Percentiles rank a stretch among this genome's conserved stretches.
These are phyloP conservation scores for Bubo scandiacus DNA, from an alignment of 2,113 vertebrate species.

Conservation along the genomic window DNA sequence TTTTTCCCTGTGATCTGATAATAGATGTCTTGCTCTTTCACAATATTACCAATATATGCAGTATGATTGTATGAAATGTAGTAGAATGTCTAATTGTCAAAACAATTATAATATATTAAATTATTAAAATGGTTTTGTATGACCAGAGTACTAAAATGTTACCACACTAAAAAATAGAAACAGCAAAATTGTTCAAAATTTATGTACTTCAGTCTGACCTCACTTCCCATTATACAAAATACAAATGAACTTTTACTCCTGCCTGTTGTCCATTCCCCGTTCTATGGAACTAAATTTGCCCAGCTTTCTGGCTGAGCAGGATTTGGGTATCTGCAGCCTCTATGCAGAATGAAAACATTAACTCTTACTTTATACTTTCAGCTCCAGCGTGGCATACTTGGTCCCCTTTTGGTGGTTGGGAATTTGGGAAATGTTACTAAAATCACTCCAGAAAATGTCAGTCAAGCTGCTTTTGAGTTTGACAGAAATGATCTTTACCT, in stretches of 20 bases:
- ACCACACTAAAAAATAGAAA: neutral
- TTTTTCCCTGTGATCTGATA: neutral
- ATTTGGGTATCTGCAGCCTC: neutral
- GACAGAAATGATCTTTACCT: neutral
- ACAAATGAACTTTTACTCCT: neutral
- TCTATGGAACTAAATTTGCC: neutral
- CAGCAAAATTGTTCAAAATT: neutral
- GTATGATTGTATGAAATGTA: neutral
- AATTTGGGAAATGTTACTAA: neutral
- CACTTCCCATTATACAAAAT: neutral
- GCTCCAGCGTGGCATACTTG: accelerated
- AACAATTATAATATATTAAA: neutral
- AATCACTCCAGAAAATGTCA: neutral
- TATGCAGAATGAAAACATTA: neutral
- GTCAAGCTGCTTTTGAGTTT: neutral
- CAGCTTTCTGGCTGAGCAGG: neutral
- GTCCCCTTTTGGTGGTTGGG: neutral
- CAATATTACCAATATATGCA: neutral
- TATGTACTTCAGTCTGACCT: neutral
- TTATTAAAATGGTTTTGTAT: neutral
- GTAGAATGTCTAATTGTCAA: neutral
- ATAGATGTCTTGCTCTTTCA: neutral
- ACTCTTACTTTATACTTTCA: neutral
- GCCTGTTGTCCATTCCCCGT: neutral
- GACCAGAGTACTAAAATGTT: neutral